These are phyloP conservation scores for Tinamus major DNA, from an alignment of 2,797 vertebrate genomes.

Conservation along the genomic window DNA sequence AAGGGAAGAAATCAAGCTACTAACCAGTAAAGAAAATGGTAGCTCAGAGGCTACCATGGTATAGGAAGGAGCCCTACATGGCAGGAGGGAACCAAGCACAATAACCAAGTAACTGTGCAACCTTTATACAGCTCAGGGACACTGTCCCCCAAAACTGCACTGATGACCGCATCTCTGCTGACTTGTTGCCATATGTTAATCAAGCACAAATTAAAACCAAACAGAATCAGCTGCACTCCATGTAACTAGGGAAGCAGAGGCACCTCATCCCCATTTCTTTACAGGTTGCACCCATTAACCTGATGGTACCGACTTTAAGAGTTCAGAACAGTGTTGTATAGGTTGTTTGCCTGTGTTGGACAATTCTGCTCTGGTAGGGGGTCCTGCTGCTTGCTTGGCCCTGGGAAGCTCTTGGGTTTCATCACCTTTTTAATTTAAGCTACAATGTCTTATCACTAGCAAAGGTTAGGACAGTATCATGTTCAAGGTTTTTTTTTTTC, in stretches of 20 bases:
- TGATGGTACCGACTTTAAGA: background rate
- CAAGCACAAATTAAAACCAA: background rate
- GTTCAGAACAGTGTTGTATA: background rate
- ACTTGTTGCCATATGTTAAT: background rate
- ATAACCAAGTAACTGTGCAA: background rate
- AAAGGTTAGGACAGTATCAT: background rate
- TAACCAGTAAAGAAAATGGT: no score
- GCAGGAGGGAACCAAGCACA: background rate
- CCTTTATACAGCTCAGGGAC: fast-evolving
- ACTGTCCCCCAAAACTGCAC: background rate
- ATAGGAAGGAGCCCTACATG: background rate
- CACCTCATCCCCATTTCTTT: background rate
- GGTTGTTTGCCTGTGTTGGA: background rate
- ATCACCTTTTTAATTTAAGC: background rate
- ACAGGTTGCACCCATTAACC: background rate
- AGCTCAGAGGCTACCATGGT: no score
- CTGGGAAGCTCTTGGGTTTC: no score
- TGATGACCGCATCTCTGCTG: background rate
- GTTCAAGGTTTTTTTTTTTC: background rate
- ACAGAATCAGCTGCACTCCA: background rate
- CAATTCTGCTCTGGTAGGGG: no score
- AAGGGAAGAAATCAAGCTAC: no score
- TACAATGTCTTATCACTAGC: background rate
- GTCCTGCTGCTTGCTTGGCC: background rate
- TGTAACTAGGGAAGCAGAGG: background rate